Base-by-base conservation (phyloP, 2,888 invertebrate genomes). In the Selenia dentaria region DNA sequence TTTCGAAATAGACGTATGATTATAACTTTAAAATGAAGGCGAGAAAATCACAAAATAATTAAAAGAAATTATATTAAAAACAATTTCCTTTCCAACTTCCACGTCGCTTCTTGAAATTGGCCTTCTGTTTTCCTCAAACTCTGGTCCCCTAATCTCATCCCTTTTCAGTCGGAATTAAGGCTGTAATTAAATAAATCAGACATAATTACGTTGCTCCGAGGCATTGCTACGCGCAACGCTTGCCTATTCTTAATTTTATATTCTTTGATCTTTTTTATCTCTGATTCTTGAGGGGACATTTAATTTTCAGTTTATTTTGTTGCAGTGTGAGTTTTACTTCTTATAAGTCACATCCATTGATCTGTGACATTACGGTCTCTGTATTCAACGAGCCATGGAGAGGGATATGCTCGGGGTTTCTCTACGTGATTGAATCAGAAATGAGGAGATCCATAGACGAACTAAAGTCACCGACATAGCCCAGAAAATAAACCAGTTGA, bases 131-230 rank as follows among this genome's bases (percentile, higher is more conserved):
- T 22, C 22, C 22, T 27, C 33, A 25, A 36, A 25, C 57, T 54
- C 33, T 39, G 36, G 16, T 28, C 12, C 41, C 46, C 51, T 59
- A 72, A 74, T 71, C 70, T 68, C 66, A 60, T 62, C 63, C 66
- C 68, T 54, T 66, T 70, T 70, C 68, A 59, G 54, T 57, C 40
- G 63, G 65, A 69, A 70, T 76, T 74, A 72, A 66, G 65, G 66
- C 59, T 59, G 67, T 72, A 74, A 77, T 79, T 75, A 77, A 73
- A 77, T 76, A 74, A 79, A 77, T 75, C 75, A 71, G 64, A 53
- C 62, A 67, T 70, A 74, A 77, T 79, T 75, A 72, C 70, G 55
- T 40, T 50, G 62, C 59, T 60, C 49, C 57, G 37, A 62, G 64
- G 62, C 55, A 61, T 61, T 39, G 51, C 51, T 43, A 49, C 41